Base-by-base conservation (phyloP, 1,140 invertebrate species). In the Calephelis virginiensis region DNA sequence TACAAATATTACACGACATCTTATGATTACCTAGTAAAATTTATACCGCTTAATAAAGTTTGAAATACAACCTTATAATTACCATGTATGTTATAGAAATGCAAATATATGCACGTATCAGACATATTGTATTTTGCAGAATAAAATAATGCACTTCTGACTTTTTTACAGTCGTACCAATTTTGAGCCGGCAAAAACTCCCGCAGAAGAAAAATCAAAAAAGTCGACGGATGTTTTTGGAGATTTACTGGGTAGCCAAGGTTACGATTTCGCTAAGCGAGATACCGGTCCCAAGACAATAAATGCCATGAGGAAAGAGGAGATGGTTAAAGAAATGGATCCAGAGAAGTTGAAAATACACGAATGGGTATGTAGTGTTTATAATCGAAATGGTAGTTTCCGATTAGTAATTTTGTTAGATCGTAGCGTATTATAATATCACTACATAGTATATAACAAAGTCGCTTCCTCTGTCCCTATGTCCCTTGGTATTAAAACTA, bases 291-390 rank as follows among this genome's bases (percentile, higher is more conserved):
- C 97, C 0, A 95, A 95, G 72, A 98, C 97, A 1, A 97, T 99
- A 69, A 98, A 97, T 81, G 96, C 96, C 73, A 97, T 99, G 97
- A 93, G 97, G 13, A 98, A 97, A 82, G 96, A 96, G 66, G 96
- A 98, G 75, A 90, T 97, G 70, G 95, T 94, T 0, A 96, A 94
- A 74, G 95, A 96, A 40, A 97, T 97, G 95, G 97, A 98, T 91
- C 97, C 97, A 0, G 97, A 98, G 70, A 96, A 96, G 87, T 79
- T 98, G 43, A 97, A 96, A 89, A 95, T 98, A 77, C 90, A 92
- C 66, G 94, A 95, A 82, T 95, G 95, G 95, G 94, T 94, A 84
- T 56, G 69, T 68, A 48, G 10, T 8, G 4, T 53, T 28, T 17
- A 14, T n/a, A 11, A 88, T 78, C 69, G 60, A n/a, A n/a, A 46